These are phyloP conservation scores for Beaufortia kweichowensis DNA, from an alignment of 2,113 vertebrate genomes.

Conservation along the genomic window DNA sequence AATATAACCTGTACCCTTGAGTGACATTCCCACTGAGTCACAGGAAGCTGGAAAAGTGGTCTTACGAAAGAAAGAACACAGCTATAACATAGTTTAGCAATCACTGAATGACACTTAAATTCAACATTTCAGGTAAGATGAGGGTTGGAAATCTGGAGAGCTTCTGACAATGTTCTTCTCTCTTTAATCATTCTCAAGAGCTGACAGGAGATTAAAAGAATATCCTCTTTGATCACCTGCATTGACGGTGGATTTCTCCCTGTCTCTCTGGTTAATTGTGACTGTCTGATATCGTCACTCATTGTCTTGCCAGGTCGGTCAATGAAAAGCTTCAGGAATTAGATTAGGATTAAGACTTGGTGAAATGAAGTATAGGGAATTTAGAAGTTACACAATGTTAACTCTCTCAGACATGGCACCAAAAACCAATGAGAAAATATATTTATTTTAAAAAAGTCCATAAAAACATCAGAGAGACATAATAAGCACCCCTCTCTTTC, in stretches of 20 bases:
- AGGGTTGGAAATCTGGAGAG: background rate
- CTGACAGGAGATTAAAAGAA: conserved; percentile 14
- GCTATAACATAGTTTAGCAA: conserved; percentile 1
- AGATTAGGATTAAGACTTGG: background rate
- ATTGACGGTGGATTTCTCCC: background rate
- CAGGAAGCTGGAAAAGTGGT: background rate
- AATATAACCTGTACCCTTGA: background rate
- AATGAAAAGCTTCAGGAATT: conserved; percentile 2
- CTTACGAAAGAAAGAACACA: background rate
- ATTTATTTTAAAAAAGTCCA: background rate
- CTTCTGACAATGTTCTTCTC: background rate
- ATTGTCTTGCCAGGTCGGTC: conserved; percentile 5
- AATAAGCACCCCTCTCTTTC: conserved; percentile 3
- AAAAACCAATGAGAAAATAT: background rate
- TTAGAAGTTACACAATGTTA: background rate
- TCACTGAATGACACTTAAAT: background rate
- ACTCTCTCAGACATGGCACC: background rate
- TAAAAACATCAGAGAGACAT: background rate
- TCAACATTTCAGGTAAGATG: background rate
- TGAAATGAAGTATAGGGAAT: background rate
- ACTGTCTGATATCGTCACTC: background rate
- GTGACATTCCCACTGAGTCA: conserved; percentile 14
- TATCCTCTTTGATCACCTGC: conserved; percentile 29
- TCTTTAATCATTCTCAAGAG: conserved; percentile 9
- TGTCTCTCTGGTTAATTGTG: conserved; percentile 19